Evolutionary conservation across 2,888 invertebrate species (phyloP).

Genomic region (Tetheella fluctuosa): DNA sequence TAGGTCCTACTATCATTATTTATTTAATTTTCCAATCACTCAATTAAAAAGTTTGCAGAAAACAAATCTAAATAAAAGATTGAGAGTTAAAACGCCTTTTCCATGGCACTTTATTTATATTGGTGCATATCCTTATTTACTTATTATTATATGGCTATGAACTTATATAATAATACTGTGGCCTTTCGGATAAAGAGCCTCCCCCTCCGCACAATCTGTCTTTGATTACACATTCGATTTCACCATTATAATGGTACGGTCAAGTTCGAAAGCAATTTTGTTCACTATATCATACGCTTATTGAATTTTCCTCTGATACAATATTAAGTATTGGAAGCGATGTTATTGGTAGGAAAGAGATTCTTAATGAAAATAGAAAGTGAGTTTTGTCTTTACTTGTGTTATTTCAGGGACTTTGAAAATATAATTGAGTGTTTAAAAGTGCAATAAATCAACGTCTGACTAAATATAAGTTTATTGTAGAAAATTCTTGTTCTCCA

Average conservation of each 20-base stretch:
- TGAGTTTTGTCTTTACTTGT: neutral
- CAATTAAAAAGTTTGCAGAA: neutral
- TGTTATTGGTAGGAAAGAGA: neutral
- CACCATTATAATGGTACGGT: constrained; percentile 40
- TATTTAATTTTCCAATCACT: neutral
- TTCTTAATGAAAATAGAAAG: neutral
- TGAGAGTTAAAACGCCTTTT: neutral
- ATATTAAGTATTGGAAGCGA: constrained; percentile 5
- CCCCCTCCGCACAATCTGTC: constrained; percentile 39
- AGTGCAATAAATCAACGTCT: neutral
- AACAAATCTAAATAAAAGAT: neutral
- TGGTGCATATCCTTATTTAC: constrained; percentile 23
- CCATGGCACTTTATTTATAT: neutral
- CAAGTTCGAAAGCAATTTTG: constrained; percentile 15
- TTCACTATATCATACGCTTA: neutral
- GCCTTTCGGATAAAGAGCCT: constrained; percentile 26
- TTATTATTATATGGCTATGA: constrained; percentile 23
- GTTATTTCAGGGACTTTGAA: neutral
- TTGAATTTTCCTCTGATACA: constrained; percentile 6
- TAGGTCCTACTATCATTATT: too few species aligned
- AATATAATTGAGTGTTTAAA: neutral
- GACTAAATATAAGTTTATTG: neutral
- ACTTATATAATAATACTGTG: constrained; percentile 18
- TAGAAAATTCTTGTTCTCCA: neutral
- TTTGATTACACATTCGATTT: constrained; percentile 51